Conservation (phyloP, 1,140 invertebrate species). For the Sogatella furcifera region DNA sequence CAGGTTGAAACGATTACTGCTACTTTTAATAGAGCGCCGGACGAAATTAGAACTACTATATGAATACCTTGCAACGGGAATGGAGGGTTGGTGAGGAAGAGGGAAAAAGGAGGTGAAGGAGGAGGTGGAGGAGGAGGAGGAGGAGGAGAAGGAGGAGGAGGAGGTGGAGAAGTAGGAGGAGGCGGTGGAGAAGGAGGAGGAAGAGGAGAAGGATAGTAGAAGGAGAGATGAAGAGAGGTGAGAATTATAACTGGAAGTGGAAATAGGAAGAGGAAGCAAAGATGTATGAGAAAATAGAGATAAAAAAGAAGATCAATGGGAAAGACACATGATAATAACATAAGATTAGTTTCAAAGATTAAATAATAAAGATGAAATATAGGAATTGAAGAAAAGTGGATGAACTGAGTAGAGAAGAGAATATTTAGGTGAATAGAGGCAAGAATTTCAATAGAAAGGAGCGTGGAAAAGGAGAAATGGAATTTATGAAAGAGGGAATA, state of each 20-base stretch:
- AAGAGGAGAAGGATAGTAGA: neutral
- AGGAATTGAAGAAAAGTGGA: neutral
- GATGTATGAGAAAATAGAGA: conserved; percentile 3
- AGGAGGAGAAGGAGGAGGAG: neutral
- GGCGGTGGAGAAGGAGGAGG: neutral
- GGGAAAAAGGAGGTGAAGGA: neutral
- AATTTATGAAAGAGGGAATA: conserved; percentile 1
- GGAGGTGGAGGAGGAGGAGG: neutral
- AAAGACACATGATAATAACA: neutral
- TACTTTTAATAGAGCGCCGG: too few species aligned
- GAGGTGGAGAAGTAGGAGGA: neutral
- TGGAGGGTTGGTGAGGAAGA: neutral
- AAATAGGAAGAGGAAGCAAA: conserved; percentile 4
- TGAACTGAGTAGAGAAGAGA: neutral
- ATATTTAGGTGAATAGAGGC: neutral
- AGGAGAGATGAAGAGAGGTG: neutral
- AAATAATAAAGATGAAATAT: neutral
- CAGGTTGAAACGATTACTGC: too few species aligned
- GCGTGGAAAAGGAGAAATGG: neutral
- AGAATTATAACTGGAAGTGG: neutral
- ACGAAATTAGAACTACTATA: neutral
- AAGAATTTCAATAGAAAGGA: neutral
- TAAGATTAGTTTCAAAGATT: neutral
- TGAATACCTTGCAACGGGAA: neutral
- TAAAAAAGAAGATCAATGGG: neutral